Evolutionary conservation across 2,113 vertebrate genomes (phyloP), one percentile per base, ranked within the genome.

Genomic region (Tylochromis polylepis): DNA sequence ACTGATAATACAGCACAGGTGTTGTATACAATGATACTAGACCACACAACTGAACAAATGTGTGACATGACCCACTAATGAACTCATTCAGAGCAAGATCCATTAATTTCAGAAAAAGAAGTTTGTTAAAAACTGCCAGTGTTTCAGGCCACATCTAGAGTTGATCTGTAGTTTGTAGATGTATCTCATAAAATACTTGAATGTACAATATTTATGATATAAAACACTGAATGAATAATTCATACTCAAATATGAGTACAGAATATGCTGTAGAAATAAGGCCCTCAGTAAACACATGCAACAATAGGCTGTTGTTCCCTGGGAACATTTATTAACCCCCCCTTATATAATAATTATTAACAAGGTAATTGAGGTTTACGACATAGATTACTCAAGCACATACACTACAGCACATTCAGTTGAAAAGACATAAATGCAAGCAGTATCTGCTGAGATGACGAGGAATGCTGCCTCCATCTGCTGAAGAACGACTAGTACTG

Each of bases 391-490:
- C 10, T 14, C 14, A 2, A 82, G 18, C 4, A 22, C 34, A 49
- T 49, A 75, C 34, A 14, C 62, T 67, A 67, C 62, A 41, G 34
- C 16, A 41, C 11, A 62, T 65, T 58, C 43, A 53, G 2, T 2
- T 70, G 3, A 12, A 80, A 22, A 65, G 11, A 5, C 31, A 58
- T 67, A 79, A 77, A 78, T 81, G 77, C 87, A 60, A 86, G 83
- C 34, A 83, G 12, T 22, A 36, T 2, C 11, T 5, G 3, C 14
- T 51, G 29, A 43, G 11, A 77, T 62, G 85, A 11, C 57, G 55
- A 85, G 65, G 51, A 81, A 34, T 56, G 34, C 80, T 94, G 93
- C 88, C 83, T 81, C 93, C 86, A 91, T 91, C 93, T 95, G 88
- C 87, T 93, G 94, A 36, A 86, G 14, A 15, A 67, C 1, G 18